These are phyloP conservation scores for Bradypodion pumilum DNA, from an alignment of 2,797 vertebrate genomes.

Conservation along the genomic window DNA sequence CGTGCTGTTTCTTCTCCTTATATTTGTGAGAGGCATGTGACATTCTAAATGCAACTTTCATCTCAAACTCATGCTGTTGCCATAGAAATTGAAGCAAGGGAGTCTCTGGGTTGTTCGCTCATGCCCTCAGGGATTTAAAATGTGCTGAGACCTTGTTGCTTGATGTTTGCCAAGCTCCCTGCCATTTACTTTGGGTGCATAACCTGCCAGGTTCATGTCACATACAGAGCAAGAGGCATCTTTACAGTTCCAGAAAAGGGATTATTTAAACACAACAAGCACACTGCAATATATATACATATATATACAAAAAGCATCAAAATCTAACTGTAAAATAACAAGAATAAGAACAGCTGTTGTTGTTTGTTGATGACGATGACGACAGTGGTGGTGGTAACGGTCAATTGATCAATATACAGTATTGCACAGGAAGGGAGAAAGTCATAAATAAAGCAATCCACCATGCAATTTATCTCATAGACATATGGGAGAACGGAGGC, in stretches of 20 bases:
- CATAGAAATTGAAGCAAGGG: constrained; percentile 67
- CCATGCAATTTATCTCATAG: too few relatives aligned
- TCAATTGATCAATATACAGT: background rate
- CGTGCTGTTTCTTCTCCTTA: constrained; percentile 2
- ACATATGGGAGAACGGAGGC: too few relatives aligned
- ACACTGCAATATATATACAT: background rate
- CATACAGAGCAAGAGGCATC: background rate
- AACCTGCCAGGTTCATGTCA: background rate
- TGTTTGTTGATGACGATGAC: background rate
- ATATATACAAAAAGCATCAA: too few relatives aligned
- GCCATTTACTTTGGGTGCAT: background rate
- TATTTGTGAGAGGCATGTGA: constrained; percentile 45
- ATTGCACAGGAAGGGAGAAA: too few relatives aligned
- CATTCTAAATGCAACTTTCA: constrained; percentile 61
- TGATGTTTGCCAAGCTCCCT: constrained; percentile 13
- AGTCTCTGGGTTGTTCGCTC: constrained; percentile 41
- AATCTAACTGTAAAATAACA: background rate
- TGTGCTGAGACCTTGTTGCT: constrained; percentile 36
- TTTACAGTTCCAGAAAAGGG: background rate
- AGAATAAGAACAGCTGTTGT: background rate
- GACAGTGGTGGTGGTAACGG: background rate
- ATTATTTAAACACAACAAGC: constrained; percentile 21
- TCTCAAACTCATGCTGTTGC: constrained; percentile 61
- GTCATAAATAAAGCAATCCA: too few relatives aligned
- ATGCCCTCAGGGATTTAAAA: constrained; percentile 11